Percentiles rank a stretch among this genome's conserved stretches.
Evolutionary conservation across 2,888 invertebrate species (phyloP).

Genomic region (Synergus umbraculus): DNA sequence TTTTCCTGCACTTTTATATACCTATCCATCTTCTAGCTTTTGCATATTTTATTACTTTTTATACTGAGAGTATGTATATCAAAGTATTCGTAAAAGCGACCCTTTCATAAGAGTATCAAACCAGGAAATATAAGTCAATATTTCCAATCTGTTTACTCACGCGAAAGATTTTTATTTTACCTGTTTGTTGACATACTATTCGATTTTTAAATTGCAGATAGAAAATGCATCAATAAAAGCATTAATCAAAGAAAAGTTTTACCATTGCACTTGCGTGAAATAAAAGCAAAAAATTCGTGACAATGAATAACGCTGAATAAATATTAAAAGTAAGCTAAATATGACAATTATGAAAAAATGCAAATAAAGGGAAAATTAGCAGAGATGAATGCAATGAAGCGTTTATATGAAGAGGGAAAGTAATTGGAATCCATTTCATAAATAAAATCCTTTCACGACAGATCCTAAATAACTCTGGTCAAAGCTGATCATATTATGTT

Average conservation of each 20-base stretch:
- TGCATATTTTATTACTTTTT: background rate
- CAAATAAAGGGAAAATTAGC: background rate
- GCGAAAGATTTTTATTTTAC: background rate
- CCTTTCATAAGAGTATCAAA: conserved; percentile 20
- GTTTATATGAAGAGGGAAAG: conserved; percentile 5
- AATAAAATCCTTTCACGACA: conserved; percentile 35
- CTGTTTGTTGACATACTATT: background rate
- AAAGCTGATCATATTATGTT: background rate
- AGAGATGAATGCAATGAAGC: conserved; percentile 3
- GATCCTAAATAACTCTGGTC: background rate
- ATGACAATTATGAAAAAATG: conserved; percentile 6
- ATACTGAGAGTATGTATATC: background rate
- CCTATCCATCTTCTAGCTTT: background rate
- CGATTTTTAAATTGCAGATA: background rate
- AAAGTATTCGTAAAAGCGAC: conserved; percentile 15
- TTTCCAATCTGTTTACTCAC: conserved; percentile 30
- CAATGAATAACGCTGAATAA: background rate
- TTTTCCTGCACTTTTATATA: too few species aligned
- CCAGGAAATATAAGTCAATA: conserved; percentile 25
- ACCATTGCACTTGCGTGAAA: background rate
- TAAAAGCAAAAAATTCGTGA: background rate
- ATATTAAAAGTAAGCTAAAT: background rate
- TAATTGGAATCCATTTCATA: conserved; percentile 8
- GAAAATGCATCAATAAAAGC: background rate
- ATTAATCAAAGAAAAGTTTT: background rate